These are phyloP conservation scores for Gastrophryne carolinensis DNA, from an alignment of 2,797 vertebrate genomes.

Conservation along the genomic window DNA sequence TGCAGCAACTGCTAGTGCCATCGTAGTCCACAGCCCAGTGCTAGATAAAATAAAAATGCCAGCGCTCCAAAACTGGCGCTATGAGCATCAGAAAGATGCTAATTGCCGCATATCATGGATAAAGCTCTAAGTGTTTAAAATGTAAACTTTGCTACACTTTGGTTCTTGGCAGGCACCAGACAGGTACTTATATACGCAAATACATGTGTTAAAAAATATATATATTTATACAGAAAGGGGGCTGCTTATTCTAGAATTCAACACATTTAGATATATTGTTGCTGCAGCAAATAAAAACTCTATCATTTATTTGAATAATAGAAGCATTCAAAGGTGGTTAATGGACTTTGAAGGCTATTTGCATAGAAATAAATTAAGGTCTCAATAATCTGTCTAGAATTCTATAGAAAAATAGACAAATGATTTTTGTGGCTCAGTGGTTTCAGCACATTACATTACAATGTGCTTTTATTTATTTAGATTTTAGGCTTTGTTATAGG, in stretches of 20 bases:
- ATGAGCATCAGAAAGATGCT: too few species aligned
- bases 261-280: constrained; percentile 34
- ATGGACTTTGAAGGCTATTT: constrained; percentile 42
- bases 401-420: constrained; percentile 10
- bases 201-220: too few species aligned
- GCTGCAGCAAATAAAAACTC: constrained; percentile 17
- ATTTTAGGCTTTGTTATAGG: constrained; percentile 5
- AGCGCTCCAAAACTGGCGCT: too few species aligned
- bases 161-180: too few species aligned
- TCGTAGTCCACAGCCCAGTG: too few species aligned
- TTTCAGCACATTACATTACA: constrained; percentile 12
- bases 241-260: neutral
- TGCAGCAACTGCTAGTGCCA: too few species aligned
- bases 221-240: neutral
- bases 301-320: constrained; percentile 33
- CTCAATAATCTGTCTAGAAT: neutral
- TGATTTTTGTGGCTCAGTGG: constrained; percentile 19
- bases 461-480: constrained; percentile 6
- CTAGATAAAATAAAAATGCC: too few species aligned
- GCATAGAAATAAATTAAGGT: constrained; percentile 35
- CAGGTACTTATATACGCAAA: too few species aligned
- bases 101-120: too few species aligned
- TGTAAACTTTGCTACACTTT: too few species aligned
- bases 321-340: constrained; percentile 14
- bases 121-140: too few species aligned